Conservation (phyloP, 2,113 vertebrate genomes). For the Montifringilla adamsi region DNA sequence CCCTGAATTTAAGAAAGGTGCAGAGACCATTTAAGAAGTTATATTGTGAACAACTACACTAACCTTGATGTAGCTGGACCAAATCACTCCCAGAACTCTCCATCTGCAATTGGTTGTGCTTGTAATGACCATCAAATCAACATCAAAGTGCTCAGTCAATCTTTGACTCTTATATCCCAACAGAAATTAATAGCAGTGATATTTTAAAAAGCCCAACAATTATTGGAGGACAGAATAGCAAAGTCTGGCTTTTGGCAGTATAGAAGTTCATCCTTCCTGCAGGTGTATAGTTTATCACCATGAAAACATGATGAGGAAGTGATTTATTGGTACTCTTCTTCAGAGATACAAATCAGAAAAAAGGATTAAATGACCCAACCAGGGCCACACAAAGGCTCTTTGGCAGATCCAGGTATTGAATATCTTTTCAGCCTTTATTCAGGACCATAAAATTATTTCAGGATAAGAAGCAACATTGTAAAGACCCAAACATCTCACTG, state of each 20-base stretch:
- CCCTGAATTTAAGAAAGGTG: neutral
- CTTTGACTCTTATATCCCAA: neutral
- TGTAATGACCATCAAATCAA: neutral
- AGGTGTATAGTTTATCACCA: neutral
- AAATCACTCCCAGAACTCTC: neutral
- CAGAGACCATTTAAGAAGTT: neutral
- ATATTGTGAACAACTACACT: neutral
- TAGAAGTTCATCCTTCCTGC: neutral
- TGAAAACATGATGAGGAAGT: neutral
- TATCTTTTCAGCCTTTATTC: neutral
- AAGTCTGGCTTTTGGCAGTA: neutral
- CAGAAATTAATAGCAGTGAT: neutral
- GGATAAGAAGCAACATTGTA: neutral
- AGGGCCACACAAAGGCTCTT: neutral
- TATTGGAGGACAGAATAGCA: neutral
- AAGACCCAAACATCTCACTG: neutral
- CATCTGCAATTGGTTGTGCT: neutral
- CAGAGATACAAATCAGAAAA: neutral
- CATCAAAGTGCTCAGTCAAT: neutral
- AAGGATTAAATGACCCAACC: fast-evolving
- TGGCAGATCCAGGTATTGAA: neutral
- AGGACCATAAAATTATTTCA: neutral
- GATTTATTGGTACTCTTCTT: neutral
- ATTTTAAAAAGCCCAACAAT: neutral
- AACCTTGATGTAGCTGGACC: neutral